phyloP scores from a whole-genome alignment of 2,797 vertebrate genomes.

The Petrocephalus sullivani region DNA sequence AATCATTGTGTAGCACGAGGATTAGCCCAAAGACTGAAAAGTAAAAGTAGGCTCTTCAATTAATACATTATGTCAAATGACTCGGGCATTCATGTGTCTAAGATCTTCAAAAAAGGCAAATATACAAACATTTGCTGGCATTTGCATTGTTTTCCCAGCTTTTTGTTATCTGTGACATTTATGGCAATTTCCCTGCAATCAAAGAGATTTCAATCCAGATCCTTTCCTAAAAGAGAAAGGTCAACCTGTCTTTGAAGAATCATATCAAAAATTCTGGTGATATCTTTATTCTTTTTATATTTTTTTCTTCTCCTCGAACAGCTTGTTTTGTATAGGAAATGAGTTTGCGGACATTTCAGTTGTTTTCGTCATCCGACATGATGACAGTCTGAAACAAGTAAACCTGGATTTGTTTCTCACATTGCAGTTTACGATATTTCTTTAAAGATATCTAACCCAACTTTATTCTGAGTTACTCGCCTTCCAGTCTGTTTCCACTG shows the following conservation, averaged over 20 bases:
- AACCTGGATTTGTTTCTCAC: neutral
- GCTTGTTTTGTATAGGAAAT: neutral
- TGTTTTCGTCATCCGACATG: constrained; percentile 5
- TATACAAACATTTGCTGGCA: neutral
- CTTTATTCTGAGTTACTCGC: neutral
- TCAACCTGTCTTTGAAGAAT: constrained; percentile 20
- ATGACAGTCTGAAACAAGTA: neutral
- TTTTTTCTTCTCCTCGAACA: neutral
- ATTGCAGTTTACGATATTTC: neutral
- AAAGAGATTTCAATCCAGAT: constrained; percentile 16
- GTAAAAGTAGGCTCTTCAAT: neutral
- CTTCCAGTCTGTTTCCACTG: neutral
- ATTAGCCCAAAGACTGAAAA: neutral
- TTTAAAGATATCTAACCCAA: neutral
- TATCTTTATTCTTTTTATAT: neutral
- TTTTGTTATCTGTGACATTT: constrained; percentile 16
- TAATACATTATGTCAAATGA: neutral
- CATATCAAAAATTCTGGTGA: neutral
- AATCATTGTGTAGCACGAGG: neutral
- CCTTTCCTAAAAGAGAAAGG: constrained; percentile 3
- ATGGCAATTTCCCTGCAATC: constrained; percentile 16
- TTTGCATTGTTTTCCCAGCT: neutral
- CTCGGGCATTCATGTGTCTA: neutral
- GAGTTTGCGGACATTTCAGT: constrained; percentile 6
- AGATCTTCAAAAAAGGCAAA: neutral